phyloP scores from a whole-genome alignment of 2,888 invertebrate species.

The Melinopterus prodromus region DNA sequence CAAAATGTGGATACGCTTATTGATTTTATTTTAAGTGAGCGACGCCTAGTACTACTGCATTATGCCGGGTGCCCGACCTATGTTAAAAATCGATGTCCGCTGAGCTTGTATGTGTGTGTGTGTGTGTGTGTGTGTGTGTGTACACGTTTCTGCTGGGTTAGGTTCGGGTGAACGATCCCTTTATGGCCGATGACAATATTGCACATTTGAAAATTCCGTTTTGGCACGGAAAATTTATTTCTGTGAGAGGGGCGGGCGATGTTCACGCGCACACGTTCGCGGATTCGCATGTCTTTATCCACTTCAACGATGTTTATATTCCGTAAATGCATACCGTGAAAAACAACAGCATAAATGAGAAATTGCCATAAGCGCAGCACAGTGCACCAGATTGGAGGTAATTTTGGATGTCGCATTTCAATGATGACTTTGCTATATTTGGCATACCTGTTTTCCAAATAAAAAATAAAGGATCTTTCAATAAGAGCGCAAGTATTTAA shows the following conservation, averaged over 20 bases:
- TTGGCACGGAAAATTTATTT: slow-evolving; percentile 17
- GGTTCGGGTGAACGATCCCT: slow-evolving; percentile 38
- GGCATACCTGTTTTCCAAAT: no score
- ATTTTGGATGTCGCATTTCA: no score
- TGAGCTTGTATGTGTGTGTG: neutral
- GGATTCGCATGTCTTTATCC: neutral
- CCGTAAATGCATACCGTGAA: no score
- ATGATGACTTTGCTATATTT: no score
- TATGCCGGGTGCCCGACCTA: neutral
- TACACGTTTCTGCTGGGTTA: slow-evolving; percentile 9
- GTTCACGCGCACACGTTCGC: neutral
- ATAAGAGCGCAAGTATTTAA: no score
- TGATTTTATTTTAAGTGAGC: neutral
- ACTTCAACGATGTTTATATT: no score
- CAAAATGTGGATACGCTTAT: neutral
- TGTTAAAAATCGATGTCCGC: slow-evolving; percentile 4
- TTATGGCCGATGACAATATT: slow-evolving; percentile 37
- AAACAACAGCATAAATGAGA: no score
- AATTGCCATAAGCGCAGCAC: no score
- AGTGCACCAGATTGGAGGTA: no score
- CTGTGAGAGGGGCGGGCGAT: neutral
- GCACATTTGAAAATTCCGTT: slow-evolving; percentile 36
- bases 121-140: neutral
- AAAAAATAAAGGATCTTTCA: no score
- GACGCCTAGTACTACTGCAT: neutral